phyloP scores from a whole-genome alignment of 2,113 vertebrate genomes.

The Elanoides forficatus region DNA sequence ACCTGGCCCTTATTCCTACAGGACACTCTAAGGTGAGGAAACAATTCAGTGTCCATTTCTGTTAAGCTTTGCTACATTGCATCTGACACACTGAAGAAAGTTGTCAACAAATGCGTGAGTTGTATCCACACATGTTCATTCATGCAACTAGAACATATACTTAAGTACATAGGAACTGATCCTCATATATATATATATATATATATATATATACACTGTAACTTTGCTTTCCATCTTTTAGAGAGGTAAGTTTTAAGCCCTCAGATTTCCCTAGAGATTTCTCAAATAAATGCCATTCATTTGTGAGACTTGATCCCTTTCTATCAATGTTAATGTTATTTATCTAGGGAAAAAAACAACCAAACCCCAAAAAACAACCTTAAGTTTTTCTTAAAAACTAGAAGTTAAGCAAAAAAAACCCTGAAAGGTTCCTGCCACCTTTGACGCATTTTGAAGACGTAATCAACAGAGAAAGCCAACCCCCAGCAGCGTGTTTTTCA shows the following conservation, averaged over 20 bases:
- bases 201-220: not conserved
- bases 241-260: not conserved
- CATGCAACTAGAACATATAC: fast-evolving
- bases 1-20: not conserved
- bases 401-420: not conserved
- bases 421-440: not conserved
- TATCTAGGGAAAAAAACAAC: not conserved
- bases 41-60: not conserved
- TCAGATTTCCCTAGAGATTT: not conserved
- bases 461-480: not conserved
- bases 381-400: not conserved
- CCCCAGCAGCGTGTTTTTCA: not conserved
- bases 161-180: not conserved
- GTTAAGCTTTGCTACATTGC: not conserved
- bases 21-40: not conserved
- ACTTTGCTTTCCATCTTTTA: not conserved
- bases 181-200: not conserved
- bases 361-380: fast-evolving
- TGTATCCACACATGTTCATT: not conserved
- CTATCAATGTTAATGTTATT: not conserved
- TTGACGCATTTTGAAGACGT: not conserved
- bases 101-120: not conserved
- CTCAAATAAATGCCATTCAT: not conserved
- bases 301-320: not conserved
- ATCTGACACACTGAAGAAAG: not conserved